Base-by-base conservation (phyloP, 2,113 vertebrate species). In the Oryctolagus cuniculus region DNA sequence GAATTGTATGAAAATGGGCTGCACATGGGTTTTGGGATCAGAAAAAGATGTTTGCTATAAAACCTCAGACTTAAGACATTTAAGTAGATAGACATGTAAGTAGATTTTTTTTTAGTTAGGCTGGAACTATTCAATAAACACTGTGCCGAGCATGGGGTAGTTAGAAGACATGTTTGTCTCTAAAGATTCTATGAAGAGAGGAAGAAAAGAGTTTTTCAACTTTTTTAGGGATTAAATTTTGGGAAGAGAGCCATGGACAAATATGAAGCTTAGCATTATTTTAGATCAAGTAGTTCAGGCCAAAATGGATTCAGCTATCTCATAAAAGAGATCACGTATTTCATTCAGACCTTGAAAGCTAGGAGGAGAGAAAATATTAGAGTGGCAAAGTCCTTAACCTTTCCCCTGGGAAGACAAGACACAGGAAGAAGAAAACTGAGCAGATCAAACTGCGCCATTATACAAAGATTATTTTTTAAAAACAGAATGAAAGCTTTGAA, bases 371-470 rank as follows among this genome's bases (percentile, higher is more conserved):
- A 87, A 86, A 86, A 87, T 74, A 79, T 25, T 38, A 51, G 0
- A 83, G 27, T 92, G 27, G 38, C 29, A 49, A 92, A 90, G 19
- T 63, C 83, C 64, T 77, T 31, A 61, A 22, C 51, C 44, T 70
- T 96, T 95, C 95, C 69, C 55, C 36, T 83, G 15, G 81, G 78
- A 91, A 95, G 34, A 36, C 53, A 86, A 96, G 53, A 89, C 16
- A 74, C 73, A 34, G 55, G 55, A 88, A 81, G 70, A 88, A 9
- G n/a, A 36, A 34, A 58, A 73, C 0, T 70, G 38, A 91, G 61
- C 31, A 93, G 91, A 74, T 22, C n/a, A 63, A 96, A 58, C 5
- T 38, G 36, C 19, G 58, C 24, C 55, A 17, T 64, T 92, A 85
- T 15, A 66, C 13, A 92, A 66, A 77, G 36, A 51, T 66, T 84